These are phyloP conservation scores for Alectura lathami DNA, from an alignment of 2,113 vertebrate genomes.

Conservation along the genomic window DNA sequence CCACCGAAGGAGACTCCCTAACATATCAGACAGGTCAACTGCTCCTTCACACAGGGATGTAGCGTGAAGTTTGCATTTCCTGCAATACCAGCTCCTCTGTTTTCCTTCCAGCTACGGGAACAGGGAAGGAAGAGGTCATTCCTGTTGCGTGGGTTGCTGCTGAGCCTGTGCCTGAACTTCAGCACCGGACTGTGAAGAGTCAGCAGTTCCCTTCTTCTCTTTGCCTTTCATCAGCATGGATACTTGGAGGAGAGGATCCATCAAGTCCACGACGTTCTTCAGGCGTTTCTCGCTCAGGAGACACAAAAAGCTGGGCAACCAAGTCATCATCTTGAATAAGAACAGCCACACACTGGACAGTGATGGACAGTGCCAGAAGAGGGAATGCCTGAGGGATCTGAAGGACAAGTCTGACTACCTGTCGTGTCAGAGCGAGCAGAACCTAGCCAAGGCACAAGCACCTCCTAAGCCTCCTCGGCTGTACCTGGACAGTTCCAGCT, in stretches of 20 bases:
- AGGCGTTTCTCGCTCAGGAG: conserved; percentile 74
- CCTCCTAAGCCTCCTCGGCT: conserved; percentile 93
- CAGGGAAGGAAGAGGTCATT: conserved; percentile 16
- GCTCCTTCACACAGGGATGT: not conserved
- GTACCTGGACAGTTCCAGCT: conserved; percentile 83
- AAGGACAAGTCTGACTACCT: conserved; percentile 68
- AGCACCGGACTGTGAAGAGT: not conserved
- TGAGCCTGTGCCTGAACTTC: not conserved
- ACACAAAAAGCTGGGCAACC: conserved; percentile 70
- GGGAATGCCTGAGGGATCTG: conserved; percentile 64
- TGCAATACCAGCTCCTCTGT: conserved; percentile 23
- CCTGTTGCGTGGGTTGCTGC: conserved; percentile 11
- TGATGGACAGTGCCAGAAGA: conserved; percentile 38
- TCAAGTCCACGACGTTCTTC: conserved; percentile 78
- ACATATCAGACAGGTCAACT: not conserved
- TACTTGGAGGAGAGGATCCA: conserved; percentile 77
- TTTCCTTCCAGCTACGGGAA: conserved; percentile 2
- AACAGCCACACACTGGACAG: conserved; percentile 66
- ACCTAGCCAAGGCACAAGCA: conserved; percentile 79
- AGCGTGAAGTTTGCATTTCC: conserved; percentile 10
- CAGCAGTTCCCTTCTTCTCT: not conserved
- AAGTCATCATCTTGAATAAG: conserved; percentile 68
- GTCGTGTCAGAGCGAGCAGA: conserved; percentile 82
- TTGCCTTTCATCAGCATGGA: conserved; percentile 67
- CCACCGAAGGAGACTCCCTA: not conserved